Base-by-base conservation (phyloP, 1,140 invertebrate genomes). In the Aplysia californica region DNA sequence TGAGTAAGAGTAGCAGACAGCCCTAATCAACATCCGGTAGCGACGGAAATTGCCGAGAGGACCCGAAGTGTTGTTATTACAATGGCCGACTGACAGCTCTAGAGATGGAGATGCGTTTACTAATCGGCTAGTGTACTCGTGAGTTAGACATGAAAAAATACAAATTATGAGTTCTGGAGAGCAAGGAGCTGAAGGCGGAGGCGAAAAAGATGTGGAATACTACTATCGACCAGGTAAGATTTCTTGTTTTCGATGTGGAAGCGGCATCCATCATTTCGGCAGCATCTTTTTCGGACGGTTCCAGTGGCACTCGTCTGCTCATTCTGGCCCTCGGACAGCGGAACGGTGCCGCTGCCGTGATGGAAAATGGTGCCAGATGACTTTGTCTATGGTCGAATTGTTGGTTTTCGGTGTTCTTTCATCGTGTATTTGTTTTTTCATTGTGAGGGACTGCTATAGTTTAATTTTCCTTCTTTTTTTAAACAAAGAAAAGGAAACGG, bases 151-250 rank as follows among this genome's bases (percentile, higher is more conserved):
- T 72, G 70, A 59, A 38, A 72, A 72, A 72, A 72, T 31, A 39
- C 38, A 72, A 80, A 80, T 75, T 23, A 86, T 86, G 85, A 86
- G 79, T 79, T 79, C 79, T 20, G 79, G 82, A 59, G 85, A 86
- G 41, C 77, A 82, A 75, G 78, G 73, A 68, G 80, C 78, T 76
- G 85, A 86, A 80, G 80, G 77, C 55, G 78, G 80, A 61, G 82
- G 77, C 77, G 85, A 86, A 59, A 81, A 84, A 78, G 85, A 86
- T 77, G 81, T 85, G 76, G 85, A 86, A 74, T 85, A 81, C 76
- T 86, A 81, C 77, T 84, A 82, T 72, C 73, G 85, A 61, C 83
- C 85, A 84, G 85, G 85, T 86, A 80, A 58, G 55, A 50, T n/a
- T 69, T 50, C 15, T 1, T 44, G 33, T 74, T 55, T 56, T 1